Evolutionary conservation across 2,888 invertebrate species (phyloP).

Genomic region (Gibbula magus): DNA sequence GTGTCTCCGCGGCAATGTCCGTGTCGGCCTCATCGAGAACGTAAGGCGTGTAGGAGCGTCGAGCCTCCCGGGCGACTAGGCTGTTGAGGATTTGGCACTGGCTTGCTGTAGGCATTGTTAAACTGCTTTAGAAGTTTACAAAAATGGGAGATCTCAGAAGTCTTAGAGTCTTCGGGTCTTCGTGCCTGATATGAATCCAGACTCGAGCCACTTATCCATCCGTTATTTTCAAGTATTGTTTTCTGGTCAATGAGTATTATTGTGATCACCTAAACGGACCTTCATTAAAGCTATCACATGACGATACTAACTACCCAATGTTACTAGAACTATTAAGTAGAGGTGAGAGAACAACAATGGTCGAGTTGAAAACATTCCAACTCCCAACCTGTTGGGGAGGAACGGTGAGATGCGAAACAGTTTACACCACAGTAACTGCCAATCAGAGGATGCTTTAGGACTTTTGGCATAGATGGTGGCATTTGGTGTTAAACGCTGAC

Average conservation of each 20-base stretch:
- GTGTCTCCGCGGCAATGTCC: not conserved
- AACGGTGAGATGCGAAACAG: no score
- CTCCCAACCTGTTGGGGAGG: not conserved
- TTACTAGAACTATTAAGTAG: not conserved
- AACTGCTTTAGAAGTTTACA: not conserved
- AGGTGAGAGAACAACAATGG: not conserved
- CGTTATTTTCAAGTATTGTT: no score
- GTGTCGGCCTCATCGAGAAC: not conserved
- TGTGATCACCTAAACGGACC: no score
- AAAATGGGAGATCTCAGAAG: no score
- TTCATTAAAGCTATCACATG: no score
- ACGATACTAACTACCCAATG: not conserved
- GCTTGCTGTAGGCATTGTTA: conserved; percentile 8
- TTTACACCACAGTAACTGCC: no score
- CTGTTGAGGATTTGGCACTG: conserved; percentile 18
- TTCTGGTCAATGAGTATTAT: no score
- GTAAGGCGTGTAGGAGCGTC: not conserved
- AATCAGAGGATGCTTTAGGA: no score
- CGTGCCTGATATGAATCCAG: no score
- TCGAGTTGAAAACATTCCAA: not conserved
- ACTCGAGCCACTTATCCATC: no score
- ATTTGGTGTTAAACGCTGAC: not conserved
- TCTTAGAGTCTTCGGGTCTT: no score
- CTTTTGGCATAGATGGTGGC: no score
- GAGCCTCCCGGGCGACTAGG: not conserved